Evolutionary conservation across 2,888 invertebrate species (phyloP), one percentile per base, ranked within the genome.

Genomic region (Barypeithes pellucidus): DNA sequence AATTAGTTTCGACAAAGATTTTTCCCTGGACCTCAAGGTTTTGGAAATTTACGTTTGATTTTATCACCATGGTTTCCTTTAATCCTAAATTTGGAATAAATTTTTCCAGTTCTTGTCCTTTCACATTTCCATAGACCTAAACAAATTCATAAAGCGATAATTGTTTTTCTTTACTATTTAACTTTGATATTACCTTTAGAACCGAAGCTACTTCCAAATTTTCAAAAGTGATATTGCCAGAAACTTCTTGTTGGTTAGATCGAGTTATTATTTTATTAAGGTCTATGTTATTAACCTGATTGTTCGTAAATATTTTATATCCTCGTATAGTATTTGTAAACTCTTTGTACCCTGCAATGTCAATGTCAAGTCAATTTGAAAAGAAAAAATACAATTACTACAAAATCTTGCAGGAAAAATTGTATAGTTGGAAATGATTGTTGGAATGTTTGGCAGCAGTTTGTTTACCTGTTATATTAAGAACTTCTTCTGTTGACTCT

Each of bases 1-100:
- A 80, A 8, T 80, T 79, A n/a, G 87, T 84, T 3, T 83, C 81
- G 3, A 91, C 76, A 14, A 83, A 81, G 16, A 91, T 78, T 0
- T 86, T 80, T 5, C 91, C 91, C 9, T 85, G 81, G 0, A 91
- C 87, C 77, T 86, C 82, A 9, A 91, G 80, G 52, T 87, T 80
- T 9, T 81, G 81, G 68, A 91, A 89, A 72, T 86, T 83, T 3
- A 88, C 87, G 41, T 86, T 84, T 0, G 88, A 84, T 3, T 81
- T 81, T 0, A 89, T 81, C 0, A 78, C 71, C 0, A 82, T 82
- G 0, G 86, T 82, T 41, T 89, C 86, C n/a, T 82, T 75, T 1
- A 91, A 75, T 0, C 87, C 86, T 43, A 88, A 87, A 81, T 89
- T 89, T 8, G 85, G 77, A 0, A 87, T 78, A 45, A 87, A 85